Base-by-base conservation (phyloP, 1,140 invertebrate species). In the Pseudomyrmex cubaensis region DNA sequence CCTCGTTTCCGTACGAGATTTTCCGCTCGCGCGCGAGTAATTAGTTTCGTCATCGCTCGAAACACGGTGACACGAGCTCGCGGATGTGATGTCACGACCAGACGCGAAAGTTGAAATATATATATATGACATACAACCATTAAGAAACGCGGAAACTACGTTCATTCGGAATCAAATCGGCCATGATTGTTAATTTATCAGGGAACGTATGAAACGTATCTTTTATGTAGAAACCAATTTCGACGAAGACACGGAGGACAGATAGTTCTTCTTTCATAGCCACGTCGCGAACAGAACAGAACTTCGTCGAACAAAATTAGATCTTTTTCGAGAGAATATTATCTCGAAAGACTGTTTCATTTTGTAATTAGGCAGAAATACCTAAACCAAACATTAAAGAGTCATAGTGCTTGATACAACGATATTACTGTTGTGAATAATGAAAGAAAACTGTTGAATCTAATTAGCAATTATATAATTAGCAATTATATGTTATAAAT, bases 41-140 rank as follows among this genome's bases (percentile, higher is more conserved):
- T 78, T 78, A 78, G 25, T 78, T 69, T 78, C 64, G 64, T 78
- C 75, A 69, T 78, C 48, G 74, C 74, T 54, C 63, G 75, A 54
- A 69, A 69, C 46, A 52, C 12, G 13, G 17, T 46, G 64, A 48
- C 64, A 48, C 64, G 64, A 48, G 22, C 69, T 69, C 20, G 50
- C 57, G 57, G 46, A 59, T 57, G 25, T 22, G 62, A 77, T 69
- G 25, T 78, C 75, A 78, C 54, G 50, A 35, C 62, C 74, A 66
- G 74, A 77, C 56, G 48, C 48, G 35, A 15, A 35, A 35, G 0
- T 7, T 35, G 35, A 35, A 1, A 35, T 7, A 35, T 35, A 35
- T 35, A 35, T 35, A 35, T 1, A 7, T 35, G 35, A 76, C 62
- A 54, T 77, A 25, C n/a, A 44, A 67, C 25, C 17, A 77, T 77